Percentiles rank a stretch among this genome's conserved stretches.
These are phyloP conservation scores for Pimpla rufipes DNA, from an alignment of 2,888 invertebrate genomes.

Conservation along the genomic window DNA sequence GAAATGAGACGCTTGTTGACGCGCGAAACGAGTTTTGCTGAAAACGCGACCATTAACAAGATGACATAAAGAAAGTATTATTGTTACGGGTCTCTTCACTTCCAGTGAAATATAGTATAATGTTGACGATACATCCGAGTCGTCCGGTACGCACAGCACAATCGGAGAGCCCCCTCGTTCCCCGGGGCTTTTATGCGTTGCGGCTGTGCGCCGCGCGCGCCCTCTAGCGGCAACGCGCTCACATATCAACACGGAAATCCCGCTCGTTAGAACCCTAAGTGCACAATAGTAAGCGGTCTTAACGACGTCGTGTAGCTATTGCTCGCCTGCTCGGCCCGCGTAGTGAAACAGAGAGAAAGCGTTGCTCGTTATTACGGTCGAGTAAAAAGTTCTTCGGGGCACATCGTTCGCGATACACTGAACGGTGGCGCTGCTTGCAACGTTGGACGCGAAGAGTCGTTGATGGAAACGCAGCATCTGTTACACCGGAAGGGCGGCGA, in stretches of 20 bases:
- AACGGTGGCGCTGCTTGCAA: background rate
- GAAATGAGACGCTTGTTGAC: background rate
- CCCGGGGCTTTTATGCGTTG: background rate
- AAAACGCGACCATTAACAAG: background rate
- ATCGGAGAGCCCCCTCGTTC: background rate
- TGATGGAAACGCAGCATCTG: constrained; percentile 46
- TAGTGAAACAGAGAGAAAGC: constrained; percentile 49
- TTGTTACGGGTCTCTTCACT: background rate
- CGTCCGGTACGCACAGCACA: constrained; percentile 30
- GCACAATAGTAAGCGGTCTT: constrained; percentile 62
- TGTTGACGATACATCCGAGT: constrained; percentile 26
- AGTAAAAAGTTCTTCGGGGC: constrained; percentile 51
- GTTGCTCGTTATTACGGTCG: constrained; percentile 53
- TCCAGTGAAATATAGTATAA: background rate
- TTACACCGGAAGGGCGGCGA: constrained; percentile 3
- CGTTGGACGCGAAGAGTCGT: constrained; percentile 2
- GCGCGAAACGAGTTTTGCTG: background rate
- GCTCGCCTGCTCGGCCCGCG: constrained; percentile 13
- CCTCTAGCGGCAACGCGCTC: background rate
- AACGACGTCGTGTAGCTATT: constrained; percentile 55
- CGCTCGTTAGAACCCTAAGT: constrained; percentile 63
- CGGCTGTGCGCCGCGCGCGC: background rate
- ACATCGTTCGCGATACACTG: constrained; percentile 24
- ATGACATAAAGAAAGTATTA: background rate
- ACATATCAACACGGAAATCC: constrained; percentile 21